Conservation (phyloP, 2,113 vertebrate genomes). For the Chaenocephalus aceratus region DNA sequence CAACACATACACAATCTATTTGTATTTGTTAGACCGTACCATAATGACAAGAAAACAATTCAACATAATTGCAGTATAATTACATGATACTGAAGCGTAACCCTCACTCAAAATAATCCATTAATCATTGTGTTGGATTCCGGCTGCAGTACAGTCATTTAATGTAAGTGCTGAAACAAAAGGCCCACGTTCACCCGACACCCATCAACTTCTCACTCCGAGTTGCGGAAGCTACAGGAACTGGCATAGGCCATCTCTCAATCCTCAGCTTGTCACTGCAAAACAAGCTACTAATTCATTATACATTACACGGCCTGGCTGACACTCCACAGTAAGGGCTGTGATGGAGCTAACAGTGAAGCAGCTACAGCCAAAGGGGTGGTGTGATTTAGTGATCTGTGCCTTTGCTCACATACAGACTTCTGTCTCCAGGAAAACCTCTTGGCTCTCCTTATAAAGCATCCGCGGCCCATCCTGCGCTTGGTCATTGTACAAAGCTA, state of each 20-base stretch:
- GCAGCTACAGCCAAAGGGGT: constrained; percentile 54
- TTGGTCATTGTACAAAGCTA: constrained; percentile 80
- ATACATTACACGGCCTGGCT: constrained; percentile 65
- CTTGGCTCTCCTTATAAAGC: constrained; percentile 55
- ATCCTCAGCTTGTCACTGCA: constrained; percentile 61
- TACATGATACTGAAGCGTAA: constrained; percentile 54
- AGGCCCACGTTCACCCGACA: constrained; percentile 23
- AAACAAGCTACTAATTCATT: constrained; percentile 74
- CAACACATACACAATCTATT: constrained; percentile 21
- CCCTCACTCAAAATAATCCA: constrained; percentile 60
- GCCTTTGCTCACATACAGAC: constrained; percentile 47
- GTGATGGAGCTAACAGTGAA: constrained; percentile 51
- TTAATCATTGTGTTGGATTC: constrained; percentile 63
- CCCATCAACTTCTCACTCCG: constrained; percentile 34
- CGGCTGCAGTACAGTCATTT: constrained; percentile 45
- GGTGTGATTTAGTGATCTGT: constrained; percentile 54
- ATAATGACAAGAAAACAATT: constrained; percentile 41
- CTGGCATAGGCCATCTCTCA: constrained; percentile 54
- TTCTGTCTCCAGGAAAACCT: constrained; percentile 60
- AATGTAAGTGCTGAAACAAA: constrained; percentile 49
- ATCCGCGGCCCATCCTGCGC: constrained; percentile 52
- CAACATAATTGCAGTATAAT: constrained; percentile 61
- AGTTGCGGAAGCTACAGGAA: constrained; percentile 39
- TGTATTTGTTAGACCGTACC: constrained; percentile 27
- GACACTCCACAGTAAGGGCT: constrained; percentile 50